A percentile compares a stretch with the other conserved stretches of the same genome.
Conservation (phyloP, 2,797 vertebrate genomes). For the Hemibagrus guttatus region DNA sequence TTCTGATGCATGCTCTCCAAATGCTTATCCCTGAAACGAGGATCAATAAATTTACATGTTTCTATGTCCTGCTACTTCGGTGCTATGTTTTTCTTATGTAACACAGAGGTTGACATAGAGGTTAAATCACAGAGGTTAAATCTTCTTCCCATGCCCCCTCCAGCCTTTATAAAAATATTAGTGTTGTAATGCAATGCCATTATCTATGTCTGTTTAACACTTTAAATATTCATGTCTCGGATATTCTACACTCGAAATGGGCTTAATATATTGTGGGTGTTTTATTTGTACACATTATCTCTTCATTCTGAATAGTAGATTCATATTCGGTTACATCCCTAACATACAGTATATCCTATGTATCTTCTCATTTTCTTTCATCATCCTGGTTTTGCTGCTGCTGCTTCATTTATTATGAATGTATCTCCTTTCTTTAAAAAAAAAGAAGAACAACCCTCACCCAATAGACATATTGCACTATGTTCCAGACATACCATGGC, state of each 20-base stretch:
- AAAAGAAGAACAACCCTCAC: constrained; percentile 16
- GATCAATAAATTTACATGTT: constrained; percentile 28
- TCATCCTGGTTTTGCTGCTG: not conserved
- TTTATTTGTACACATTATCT: not conserved
- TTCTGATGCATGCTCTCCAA: not conserved
- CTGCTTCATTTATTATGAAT: constrained; percentile 47
- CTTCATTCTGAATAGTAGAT: not conserved
- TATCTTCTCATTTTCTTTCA: constrained; percentile 33
- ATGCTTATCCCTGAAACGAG: not conserved
- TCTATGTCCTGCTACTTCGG: not conserved
- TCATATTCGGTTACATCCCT: not conserved
- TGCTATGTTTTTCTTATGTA: not conserved
- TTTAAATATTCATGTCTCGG: not conserved
- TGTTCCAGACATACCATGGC: constrained; percentile 4
- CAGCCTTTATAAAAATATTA: not conserved
- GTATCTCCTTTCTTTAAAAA: constrained; percentile 24
- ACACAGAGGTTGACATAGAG: not conserved
- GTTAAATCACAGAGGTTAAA: too few relatives aligned
- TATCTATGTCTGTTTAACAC: not conserved
- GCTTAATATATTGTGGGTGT: not conserved
- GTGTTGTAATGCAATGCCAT: not conserved
- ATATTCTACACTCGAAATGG: not conserved
- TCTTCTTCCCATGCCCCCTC: not conserved
- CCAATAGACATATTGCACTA: constrained; percentile 21
- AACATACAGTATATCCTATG: not conserved